Conservation (phyloP, 2,797 vertebrate species). For the Neopelma chrysocephalum region DNA sequence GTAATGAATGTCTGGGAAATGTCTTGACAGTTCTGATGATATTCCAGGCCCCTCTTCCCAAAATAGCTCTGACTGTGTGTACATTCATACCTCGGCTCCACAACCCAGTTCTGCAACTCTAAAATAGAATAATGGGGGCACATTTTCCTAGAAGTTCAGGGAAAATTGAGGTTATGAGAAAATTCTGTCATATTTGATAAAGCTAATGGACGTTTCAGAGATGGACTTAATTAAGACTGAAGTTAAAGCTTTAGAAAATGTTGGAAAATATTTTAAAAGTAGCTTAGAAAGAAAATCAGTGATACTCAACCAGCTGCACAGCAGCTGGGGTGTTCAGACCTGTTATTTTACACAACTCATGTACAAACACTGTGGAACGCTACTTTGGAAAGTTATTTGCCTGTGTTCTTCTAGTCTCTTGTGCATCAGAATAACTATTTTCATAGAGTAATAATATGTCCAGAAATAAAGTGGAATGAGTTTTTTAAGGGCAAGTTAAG, state of each 20-base stretch:
- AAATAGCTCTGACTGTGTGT: neutral
- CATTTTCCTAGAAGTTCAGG: neutral
- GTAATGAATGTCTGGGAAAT: neutral
- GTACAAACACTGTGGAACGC: neutral
- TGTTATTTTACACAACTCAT: neutral
- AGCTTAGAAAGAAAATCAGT: neutral
- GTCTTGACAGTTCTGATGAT: neutral
- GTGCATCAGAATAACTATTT: neutral
- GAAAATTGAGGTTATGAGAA: neutral
- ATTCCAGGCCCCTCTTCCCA: neutral
- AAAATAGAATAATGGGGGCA: neutral
- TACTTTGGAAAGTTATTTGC: neutral
- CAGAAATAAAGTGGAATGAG: neutral
- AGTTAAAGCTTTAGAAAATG: neutral
- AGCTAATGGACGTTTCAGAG: neutral
- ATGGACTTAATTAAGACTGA: too few species aligned
- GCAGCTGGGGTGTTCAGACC: neutral
- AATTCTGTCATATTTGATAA: neutral
- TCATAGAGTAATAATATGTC: rapidly evolving
- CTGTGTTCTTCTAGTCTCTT: neutral
- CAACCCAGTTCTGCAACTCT: neutral
- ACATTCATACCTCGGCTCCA: neutral
- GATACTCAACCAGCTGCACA: neutral
- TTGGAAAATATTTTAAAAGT: neutral
- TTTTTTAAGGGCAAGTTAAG: neutral